Evolutionary conservation across 2,888 invertebrate genomes (phyloP), one percentile per base, ranked within the genome.

Genomic region (Diaperis boleti): DNA sequence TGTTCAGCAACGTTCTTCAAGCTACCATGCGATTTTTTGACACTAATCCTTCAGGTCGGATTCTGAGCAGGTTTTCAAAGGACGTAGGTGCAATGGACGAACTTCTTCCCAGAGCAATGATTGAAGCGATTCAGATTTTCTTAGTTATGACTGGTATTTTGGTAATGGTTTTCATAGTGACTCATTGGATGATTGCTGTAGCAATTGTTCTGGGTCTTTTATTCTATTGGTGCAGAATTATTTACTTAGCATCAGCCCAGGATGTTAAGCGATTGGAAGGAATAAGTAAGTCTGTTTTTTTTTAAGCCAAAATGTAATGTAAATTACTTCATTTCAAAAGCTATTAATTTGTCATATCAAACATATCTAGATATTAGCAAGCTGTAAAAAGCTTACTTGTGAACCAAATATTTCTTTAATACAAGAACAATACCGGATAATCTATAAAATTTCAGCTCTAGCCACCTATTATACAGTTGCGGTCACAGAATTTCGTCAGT

Each of bases 11-110:
- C 70, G 85, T 95, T 26, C 79, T 94, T 6, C 83, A 89, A 65
- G 89, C 92, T 0, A 90, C 92, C 0, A 90, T 93, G 85, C 82
- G 87, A 15, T 95, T 95, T 82, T 95, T 95, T 79, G 92, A 94
- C 77, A 89, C 87, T 3, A 94, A 94, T 79, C 91, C 94, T 0
- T 89, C 92, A 8, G 90, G 89, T 86, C 79, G 92, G 11, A 90
- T 94, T 69, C 84, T 94, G 52, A 94, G 94, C 80, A 83, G 94
- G 54, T 94, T 94, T 80, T 92, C 94, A 0, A 94, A 94, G 77
- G 94, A 94, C 75, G 88, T 92, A 81, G 92, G 92, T 0, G 84
- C 89, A 1, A 87, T 94, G 44, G 92, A 92, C 74, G 92, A 92
- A 79, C 82, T 87, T 11, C 78, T 92, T 49, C 91, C 91, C 0